A percentile compares a stretch with the other conserved stretches of the same genome.
These are phyloP conservation scores for Silurus lanzhouensis DNA, from an alignment of 2,797 vertebrate species.

Conservation along the genomic window DNA sequence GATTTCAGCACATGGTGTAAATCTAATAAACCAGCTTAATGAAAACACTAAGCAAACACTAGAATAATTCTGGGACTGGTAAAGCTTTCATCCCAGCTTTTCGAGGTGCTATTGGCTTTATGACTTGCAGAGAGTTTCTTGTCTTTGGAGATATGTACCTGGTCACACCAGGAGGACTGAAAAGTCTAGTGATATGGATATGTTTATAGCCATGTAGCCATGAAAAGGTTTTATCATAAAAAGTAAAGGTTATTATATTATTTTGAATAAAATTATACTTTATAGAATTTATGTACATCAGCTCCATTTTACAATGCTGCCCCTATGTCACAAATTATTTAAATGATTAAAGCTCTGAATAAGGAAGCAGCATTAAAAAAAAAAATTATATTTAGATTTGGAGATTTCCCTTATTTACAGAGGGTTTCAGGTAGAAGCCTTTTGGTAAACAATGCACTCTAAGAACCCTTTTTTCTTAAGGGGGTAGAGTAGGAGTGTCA, in stretches of 20 bases:
- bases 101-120: not conserved
- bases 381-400: too few relatives aligned
- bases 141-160: not conserved
- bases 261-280: not conserved
- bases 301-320: not conserved
- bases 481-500: not conserved
- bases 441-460: too few relatives aligned
- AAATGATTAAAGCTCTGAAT: not conserved
- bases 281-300: not conserved
- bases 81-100: not conserved
- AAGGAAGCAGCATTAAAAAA: too few relatives aligned
- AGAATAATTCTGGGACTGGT: not conserved
- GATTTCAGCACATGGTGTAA: not conserved
- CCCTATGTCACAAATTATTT: not conserved
- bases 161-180: not conserved
- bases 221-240: not conserved
- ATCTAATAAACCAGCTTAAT: not conserved
- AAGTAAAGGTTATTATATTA: too few relatives aligned
- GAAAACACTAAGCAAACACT: not conserved
- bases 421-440: too few relatives aligned
- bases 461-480: too few relatives aligned
- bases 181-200: not conserved
- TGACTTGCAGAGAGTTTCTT: not conserved
- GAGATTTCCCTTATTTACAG: not conserved
- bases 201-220: not conserved